These are phyloP conservation scores for Lipophrys pholis DNA, from an alignment of 2,113 vertebrate species.

Conservation along the genomic window DNA sequence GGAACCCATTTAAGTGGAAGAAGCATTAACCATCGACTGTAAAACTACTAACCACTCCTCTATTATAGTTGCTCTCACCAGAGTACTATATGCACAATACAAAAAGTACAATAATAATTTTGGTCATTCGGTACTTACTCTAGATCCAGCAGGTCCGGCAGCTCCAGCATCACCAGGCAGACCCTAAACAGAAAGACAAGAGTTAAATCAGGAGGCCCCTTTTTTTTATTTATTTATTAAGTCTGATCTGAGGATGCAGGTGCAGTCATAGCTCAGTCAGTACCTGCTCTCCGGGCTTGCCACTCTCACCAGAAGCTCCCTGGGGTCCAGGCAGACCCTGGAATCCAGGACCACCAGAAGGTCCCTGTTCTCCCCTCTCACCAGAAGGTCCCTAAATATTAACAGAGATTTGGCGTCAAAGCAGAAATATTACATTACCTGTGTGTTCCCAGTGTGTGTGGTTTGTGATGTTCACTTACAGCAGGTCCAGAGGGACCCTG, in stretches of 20 bases:
- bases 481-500: constrained; percentile 90
- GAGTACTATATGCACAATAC: too few species aligned
- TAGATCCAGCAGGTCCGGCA: constrained; percentile 87
- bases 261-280: constrained; percentile 55
- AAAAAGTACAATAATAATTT: not conserved
- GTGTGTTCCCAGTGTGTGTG: not conserved
- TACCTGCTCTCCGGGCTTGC: constrained; percentile 95
- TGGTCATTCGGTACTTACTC: constrained; percentile 85
- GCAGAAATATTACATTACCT: too few species aligned
- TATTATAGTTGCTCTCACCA: too few species aligned
- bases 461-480: constrained; percentile 83
- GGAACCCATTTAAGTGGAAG: too few species aligned
- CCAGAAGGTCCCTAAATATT: constrained; percentile 90
- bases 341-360: constrained; percentile 91
- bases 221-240: not conserved
- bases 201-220: not conserved
- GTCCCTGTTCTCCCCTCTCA: constrained; percentile 95
- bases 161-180: constrained; percentile 90
- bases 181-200: constrained; percentile 77
- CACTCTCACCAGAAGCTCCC: constrained; percentile 89
- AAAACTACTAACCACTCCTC: too few species aligned
- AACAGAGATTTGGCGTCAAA: constrained; percentile 5
- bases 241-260: not conserved
- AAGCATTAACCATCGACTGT: too few species aligned
- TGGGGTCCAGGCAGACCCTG: constrained; percentile 97